Evolutionary conservation across 2,888 invertebrate genomes (phyloP).

Genomic region (Drosophila mimetica): DNA sequence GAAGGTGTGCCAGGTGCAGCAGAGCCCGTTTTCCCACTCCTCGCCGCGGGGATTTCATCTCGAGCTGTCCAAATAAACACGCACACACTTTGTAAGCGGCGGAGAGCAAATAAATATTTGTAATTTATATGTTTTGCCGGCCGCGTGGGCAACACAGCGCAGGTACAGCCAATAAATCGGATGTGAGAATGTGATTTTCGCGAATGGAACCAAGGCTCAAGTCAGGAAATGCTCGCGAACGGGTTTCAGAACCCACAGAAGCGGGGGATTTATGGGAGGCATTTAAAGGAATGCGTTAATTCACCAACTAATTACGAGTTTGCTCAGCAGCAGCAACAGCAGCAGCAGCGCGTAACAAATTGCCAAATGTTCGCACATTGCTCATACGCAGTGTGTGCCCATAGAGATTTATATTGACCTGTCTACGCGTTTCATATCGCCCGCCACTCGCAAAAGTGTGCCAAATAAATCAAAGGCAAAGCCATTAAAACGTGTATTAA

Average conservation of each 20-base stretch:
- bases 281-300: slow-evolving; percentile 20
- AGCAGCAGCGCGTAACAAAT: slow-evolving; percentile 24
- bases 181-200: slow-evolving; percentile 64
- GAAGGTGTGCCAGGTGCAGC: slow-evolving; percentile 65
- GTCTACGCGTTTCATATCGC: slow-evolving; percentile 45
- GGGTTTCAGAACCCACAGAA: neutral
- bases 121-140: slow-evolving; percentile 68
- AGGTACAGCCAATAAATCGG: slow-evolving; percentile 64
- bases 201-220: slow-evolving; percentile 28
- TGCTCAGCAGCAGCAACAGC: neutral
- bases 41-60: slow-evolving; percentile 33
- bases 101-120: slow-evolving; percentile 73
- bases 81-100: slow-evolving; percentile 75
- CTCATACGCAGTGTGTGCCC: slow-evolving; percentile 62
- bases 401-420: slow-evolving; percentile 43
- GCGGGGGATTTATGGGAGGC: neutral
- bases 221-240: slow-evolving; percentile 22
- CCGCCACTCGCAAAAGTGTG: slow-evolving; percentile 66
- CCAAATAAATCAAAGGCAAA: slow-evolving; percentile 70
- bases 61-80: slow-evolving; percentile 74
- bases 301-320: slow-evolving; percentile 18
- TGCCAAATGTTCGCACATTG: slow-evolving; percentile 18
- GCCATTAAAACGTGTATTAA: slow-evolving; percentile 59
- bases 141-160: slow-evolving; percentile 63
- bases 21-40: slow-evolving; percentile 32